Percentiles rank a stretch among this genome's conserved stretches.
These are phyloP conservation scores for Sinocyclocheilus maitianheensis DNA, from an alignment of 2,113 vertebrate species.

Conservation along the genomic window DNA sequence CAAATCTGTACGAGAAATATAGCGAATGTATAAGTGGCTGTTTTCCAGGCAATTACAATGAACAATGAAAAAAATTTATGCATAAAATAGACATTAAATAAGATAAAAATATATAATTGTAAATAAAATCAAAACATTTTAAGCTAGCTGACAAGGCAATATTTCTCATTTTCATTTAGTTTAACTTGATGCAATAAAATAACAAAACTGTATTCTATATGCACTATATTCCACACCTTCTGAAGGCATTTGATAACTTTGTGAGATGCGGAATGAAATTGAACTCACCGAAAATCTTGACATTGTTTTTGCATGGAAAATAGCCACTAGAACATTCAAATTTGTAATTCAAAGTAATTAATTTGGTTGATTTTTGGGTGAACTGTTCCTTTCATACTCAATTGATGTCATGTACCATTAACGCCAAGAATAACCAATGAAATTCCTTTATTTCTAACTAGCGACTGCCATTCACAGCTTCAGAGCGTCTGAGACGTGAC, in stretches of 20 bases:
- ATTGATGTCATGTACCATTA: not conserved
- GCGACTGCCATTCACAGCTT: constrained; percentile 21
- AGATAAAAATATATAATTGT: too few relatives aligned
- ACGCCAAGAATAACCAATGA: not conserved
- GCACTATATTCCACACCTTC: not conserved
- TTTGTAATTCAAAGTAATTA: not conserved
- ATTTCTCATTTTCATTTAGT: not conserved
- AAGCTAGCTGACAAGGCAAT: too few relatives aligned
- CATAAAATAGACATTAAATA: not conserved
- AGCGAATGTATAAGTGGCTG: not conserved
- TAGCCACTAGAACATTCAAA: not conserved
- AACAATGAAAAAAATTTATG: not conserved
- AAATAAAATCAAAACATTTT: too few relatives aligned
- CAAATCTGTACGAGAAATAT: not conserved
- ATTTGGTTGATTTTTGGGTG: not conserved
- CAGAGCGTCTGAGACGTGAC: not conserved
- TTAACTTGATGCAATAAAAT: too few relatives aligned
- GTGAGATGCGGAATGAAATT: too few relatives aligned
- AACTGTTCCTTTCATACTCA: not conserved
- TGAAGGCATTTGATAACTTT: not conserved
- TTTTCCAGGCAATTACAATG: not conserved
- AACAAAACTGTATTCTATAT: too few relatives aligned
- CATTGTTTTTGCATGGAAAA: not conserved
- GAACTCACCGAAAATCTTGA: not conserved
- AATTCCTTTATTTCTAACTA: constrained; percentile 36